Evolutionary conservation across 1,140 invertebrate genomes (phyloP).

Genomic region (Lasioglossum albipes): DNA sequence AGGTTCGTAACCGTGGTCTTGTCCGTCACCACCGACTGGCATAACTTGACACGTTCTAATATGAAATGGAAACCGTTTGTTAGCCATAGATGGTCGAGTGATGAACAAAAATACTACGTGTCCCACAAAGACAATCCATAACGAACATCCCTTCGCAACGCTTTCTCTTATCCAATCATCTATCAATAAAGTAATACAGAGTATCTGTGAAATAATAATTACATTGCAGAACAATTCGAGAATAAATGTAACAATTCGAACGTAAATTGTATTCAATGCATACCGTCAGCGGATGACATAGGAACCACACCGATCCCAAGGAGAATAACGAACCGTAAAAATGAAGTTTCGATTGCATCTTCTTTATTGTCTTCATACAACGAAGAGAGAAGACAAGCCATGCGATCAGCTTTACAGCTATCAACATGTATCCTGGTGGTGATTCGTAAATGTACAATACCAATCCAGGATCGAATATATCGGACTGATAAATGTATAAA

Average conservation of each 20-base stretch:
- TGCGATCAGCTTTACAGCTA: conserved; percentile 87
- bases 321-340: conserved; percentile 91
- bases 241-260: background rate
- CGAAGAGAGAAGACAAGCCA: conserved; percentile 93
- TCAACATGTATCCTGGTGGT: conserved; percentile 90
- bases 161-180: conserved; percentile 96
- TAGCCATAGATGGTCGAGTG: conserved; percentile 69
- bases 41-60: conserved; percentile 74
- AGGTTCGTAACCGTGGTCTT: conserved; percentile 72
- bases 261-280: background rate
- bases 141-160: conserved; percentile 89
- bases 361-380: conserved; percentile 73
- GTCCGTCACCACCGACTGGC: conserved; percentile 67
- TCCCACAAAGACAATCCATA: conserved; percentile 88
- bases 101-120: conserved; percentile 88
- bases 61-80: conserved; percentile 74
- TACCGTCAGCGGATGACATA: conserved; percentile 72
- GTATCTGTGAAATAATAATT: conserved; percentile 82
- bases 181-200: conserved; percentile 90
- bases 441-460: conserved; percentile 95
- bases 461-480: conserved; percentile 92
- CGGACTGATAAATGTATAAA: conserved; percentile 89
- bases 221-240: conserved; percentile 3
- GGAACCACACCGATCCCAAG: conserved; percentile 84
- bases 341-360: conserved; percentile 77